phyloP scores from a whole-genome alignment of 2,113 vertebrate species.

The Phaethornis superciliosus region DNA sequence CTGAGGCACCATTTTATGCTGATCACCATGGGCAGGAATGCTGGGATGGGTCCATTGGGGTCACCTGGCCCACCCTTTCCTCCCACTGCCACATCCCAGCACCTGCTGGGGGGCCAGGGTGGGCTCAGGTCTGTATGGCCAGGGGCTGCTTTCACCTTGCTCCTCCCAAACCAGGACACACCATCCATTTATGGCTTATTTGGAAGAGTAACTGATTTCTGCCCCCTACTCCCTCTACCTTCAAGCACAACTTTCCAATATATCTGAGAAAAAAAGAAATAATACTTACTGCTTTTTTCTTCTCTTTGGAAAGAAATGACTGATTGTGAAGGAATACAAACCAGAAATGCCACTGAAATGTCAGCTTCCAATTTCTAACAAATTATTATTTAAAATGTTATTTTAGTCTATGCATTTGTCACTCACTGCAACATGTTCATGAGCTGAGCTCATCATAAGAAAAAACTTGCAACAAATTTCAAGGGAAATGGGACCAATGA shows the following conservation, averaged over 20 bases:
- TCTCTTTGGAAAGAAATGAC: not conserved
- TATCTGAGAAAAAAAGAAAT: not conserved
- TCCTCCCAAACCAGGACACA: not conserved
- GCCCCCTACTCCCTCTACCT: not conserved
- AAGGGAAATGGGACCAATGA: not conserved
- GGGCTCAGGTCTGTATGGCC: too few relatives aligned
- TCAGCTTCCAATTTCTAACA: not conserved
- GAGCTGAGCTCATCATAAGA: not conserved
- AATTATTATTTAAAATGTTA: not conserved
- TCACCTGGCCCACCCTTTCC: too few relatives aligned
- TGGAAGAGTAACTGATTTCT: not conserved
- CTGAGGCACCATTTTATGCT: too few relatives aligned
- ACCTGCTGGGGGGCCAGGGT: too few relatives aligned
- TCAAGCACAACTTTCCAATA: not conserved
- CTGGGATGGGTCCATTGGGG: too few relatives aligned
- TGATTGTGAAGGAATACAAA: not conserved
- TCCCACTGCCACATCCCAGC: too few relatives aligned
- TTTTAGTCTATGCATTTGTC: not conserved
- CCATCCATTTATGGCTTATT: not conserved
- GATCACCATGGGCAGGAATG: too few relatives aligned
- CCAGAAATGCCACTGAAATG: not conserved
- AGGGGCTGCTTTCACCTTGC: too few relatives aligned
- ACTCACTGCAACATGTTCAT: not conserved
- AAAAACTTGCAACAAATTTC: not conserved
- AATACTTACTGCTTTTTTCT: not conserved